Conservation (phyloP, 2,113 vertebrate species). For the Centropus unirufus region DNA sequence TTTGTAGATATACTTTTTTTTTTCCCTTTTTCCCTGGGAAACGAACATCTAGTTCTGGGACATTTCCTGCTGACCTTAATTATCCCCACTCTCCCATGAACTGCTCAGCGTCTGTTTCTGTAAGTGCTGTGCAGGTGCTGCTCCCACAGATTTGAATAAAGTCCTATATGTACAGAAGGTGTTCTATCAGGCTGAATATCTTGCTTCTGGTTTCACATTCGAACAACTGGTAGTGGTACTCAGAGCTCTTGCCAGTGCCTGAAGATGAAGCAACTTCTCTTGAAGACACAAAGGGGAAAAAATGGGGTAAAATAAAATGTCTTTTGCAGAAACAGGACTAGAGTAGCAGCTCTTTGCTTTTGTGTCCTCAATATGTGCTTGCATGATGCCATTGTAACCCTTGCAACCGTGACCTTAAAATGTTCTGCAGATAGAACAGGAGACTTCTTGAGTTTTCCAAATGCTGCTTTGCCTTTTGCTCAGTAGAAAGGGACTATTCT, state of each 20-base stretch:
- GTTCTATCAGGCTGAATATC: neutral
- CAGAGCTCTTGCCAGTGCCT: neutral
- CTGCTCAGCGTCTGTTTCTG: neutral
- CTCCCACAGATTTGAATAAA: neutral
- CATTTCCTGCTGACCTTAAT: conserved; percentile 42
- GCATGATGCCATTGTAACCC: neutral
- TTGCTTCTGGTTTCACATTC: neutral
- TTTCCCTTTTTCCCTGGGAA: conserved; percentile 23
- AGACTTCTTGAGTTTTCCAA: neutral
- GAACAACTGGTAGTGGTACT: neutral
- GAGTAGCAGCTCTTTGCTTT: neutral
- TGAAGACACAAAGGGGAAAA: neutral
- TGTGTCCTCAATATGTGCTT: accelerated
- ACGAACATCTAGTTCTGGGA: conserved; percentile 48
- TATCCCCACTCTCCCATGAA: conserved; percentile 29
- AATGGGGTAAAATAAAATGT: neutral
- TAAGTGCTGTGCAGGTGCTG: conserved; percentile 14
- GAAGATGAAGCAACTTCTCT: neutral
- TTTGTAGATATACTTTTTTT: neutral
- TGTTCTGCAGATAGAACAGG: neutral
- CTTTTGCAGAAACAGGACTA: neutral
- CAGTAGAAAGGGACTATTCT: neutral
- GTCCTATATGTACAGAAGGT: neutral
- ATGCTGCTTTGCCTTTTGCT: neutral
- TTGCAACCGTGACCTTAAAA: neutral